phyloP scores from a whole-genome alignment of 2,797 vertebrate species.

The Arnoldichthys spilopterus region DNA sequence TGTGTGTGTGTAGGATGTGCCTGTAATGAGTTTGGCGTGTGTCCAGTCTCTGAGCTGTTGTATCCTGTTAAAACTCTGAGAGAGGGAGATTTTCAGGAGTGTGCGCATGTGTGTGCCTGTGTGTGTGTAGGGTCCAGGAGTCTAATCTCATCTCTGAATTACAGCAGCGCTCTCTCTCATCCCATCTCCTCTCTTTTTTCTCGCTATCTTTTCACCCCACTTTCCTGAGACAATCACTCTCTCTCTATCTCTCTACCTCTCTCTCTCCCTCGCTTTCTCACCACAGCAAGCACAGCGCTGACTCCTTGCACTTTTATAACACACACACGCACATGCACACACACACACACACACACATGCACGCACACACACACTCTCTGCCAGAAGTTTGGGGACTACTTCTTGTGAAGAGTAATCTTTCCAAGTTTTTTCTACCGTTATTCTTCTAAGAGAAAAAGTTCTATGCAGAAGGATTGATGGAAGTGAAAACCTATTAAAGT shows the following conservation, averaged over 20 bases:
- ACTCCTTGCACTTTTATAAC: too few relatives aligned
- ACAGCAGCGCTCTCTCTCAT: constrained; percentile 42
- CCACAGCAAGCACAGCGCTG: too few relatives aligned
- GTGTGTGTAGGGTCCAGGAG: constrained; percentile 36
- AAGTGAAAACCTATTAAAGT: constrained; percentile 1
- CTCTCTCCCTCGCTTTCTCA: too few relatives aligned
- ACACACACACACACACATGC: background rate
- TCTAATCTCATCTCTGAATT: constrained; percentile 56
- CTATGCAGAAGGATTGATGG: background rate
- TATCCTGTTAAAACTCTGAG: constrained; percentile 44
- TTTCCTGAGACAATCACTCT: constrained; percentile 51
- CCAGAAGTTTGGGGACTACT: too few relatives aligned
- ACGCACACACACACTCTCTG: background rate
- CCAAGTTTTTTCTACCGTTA: background rate
- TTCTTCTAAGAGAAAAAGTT: background rate
- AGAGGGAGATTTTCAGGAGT: constrained; percentile 37
- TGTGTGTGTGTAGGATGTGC: constrained; percentile 32
- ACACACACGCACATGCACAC: background rate
- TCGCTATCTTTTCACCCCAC: constrained; percentile 33
- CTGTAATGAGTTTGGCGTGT: constrained; percentile 54
- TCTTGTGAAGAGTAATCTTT: background rate
- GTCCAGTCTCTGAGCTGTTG: constrained; percentile 50
- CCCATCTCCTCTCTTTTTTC: constrained; percentile 10
- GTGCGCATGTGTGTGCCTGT: constrained; percentile 33
- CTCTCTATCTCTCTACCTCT: too few relatives aligned